A percentile compares a stretch with the other conserved stretches of the same genome.
Evolutionary conservation across 92 coral and sea anemone species (phyloP).

Genomic region (Phenganax marumi): DNA sequence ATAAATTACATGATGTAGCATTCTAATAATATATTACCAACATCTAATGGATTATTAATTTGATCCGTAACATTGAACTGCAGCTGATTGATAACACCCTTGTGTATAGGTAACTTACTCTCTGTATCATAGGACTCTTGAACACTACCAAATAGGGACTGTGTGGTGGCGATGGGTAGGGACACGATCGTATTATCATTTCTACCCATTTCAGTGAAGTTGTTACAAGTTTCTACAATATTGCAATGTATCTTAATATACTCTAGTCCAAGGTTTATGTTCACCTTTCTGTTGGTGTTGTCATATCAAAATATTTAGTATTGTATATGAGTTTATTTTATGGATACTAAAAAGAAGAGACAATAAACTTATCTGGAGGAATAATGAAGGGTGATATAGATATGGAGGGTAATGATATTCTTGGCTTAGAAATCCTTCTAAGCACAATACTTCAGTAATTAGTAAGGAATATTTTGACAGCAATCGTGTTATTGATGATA

Average conservation of each 20-base stretch:
- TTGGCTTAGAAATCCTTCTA: no score
- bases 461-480: no score
- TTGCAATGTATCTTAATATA: neutral
- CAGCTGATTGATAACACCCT: slow-evolving; percentile 41
- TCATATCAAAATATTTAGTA: no score
- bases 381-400: no score
- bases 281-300: neutral
- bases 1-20: slow-evolving; percentile 15
- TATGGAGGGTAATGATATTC: no score
- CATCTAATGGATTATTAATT: neutral
- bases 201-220: neutral
- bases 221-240: neutral
- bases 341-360: no score
- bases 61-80: neutral
- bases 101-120: neutral
- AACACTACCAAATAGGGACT: neutral
- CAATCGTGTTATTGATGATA: no score
- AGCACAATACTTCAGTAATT: no score
- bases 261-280: slow-evolving; percentile 4
- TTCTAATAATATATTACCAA: neutral
- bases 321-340: no score
- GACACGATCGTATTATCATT: neutral
- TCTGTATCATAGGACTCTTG: neutral
- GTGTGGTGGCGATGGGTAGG: neutral
- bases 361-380: no score